Evolutionary conservation across 2,113 vertebrate genomes (phyloP).

Genomic region (Festucalex cinctus): DNA sequence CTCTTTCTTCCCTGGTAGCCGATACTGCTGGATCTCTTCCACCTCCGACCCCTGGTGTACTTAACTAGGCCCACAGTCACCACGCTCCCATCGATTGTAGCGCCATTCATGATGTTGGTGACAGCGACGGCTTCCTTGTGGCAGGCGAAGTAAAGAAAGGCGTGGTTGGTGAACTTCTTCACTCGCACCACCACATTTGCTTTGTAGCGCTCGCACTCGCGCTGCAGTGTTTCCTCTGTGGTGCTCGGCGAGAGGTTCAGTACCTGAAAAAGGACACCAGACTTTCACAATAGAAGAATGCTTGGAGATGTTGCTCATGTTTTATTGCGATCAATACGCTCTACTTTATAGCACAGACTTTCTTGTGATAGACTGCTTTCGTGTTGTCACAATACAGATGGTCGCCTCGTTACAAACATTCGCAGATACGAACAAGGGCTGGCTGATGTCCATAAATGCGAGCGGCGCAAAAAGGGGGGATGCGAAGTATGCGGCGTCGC

Average conservation of each 20-base stretch:
- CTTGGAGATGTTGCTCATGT: background rate
- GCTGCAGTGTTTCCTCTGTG: slow-evolving; percentile 1
- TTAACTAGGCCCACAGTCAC: background rate
- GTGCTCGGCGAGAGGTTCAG: background rate
- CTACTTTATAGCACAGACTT: too few relatives aligned
- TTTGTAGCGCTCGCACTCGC: background rate
- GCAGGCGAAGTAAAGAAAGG: background rate
- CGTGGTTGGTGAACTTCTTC: background rate
- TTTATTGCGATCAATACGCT: background rate
- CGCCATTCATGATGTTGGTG: background rate
- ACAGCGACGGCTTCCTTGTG: background rate
- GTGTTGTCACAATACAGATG: too few relatives aligned
- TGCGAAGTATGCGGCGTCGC: too few relatives aligned
- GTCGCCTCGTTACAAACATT: too few relatives aligned
- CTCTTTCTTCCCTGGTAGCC: background rate
- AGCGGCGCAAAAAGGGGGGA: too few relatives aligned
- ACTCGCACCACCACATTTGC: background rate
- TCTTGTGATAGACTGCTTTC: background rate
- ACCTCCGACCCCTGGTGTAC: too few relatives aligned
- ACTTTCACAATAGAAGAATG: background rate
- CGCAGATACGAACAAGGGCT: too few relatives aligned
- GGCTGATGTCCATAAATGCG: too few relatives aligned
- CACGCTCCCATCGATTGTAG: background rate
- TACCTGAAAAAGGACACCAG: slow-evolving; percentile 2
- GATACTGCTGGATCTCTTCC: background rate